phyloP scores from a whole-genome alignment of 2,113 vertebrate species.

The Lepidothrix coronata region DNA sequence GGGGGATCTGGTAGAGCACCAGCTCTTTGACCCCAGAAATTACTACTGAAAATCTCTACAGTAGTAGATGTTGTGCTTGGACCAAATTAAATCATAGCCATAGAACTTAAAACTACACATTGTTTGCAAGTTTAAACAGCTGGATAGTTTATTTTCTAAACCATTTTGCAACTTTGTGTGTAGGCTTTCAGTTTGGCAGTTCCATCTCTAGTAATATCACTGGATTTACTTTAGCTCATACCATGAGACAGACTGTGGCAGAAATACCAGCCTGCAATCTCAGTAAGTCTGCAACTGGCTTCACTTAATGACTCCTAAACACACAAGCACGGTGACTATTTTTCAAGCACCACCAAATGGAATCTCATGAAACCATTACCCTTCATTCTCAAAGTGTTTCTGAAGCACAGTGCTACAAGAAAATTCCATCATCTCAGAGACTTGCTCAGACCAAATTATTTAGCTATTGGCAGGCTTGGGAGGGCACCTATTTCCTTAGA shows the following conservation, averaged over 20 bases:
- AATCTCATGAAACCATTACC: not conserved
- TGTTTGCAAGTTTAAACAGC: not conserved
- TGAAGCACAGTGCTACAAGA: not conserved
- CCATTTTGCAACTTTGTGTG: not conserved
- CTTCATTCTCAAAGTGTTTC: not conserved
- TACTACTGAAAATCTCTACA: not conserved
- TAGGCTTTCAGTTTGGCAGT: not conserved
- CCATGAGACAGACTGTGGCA: not conserved
- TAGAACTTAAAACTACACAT: not conserved
- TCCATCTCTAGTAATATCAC: not conserved
- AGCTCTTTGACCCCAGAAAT: not conserved
- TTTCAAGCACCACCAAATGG: not conserved
- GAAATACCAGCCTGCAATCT: not conserved
- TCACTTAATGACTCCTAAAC: not conserved
- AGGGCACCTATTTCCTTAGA: not conserved
- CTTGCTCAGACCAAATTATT: not conserved
- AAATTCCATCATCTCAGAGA: not conserved
- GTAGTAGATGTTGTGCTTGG: not conserved
- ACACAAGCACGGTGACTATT: not conserved
- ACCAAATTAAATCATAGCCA: fast-evolving
- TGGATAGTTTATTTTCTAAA: not conserved
- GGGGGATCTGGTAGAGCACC: not conserved
- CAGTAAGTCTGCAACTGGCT: not conserved
- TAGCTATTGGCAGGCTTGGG: not conserved
- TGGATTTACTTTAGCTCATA: not conserved